A percentile compares a stretch with the other conserved stretches of the same genome.
These are phyloP conservation scores for Calosoma granatense DNA, from an alignment of 1,140 invertebrate genomes.

Conservation along the genomic window DNA sequence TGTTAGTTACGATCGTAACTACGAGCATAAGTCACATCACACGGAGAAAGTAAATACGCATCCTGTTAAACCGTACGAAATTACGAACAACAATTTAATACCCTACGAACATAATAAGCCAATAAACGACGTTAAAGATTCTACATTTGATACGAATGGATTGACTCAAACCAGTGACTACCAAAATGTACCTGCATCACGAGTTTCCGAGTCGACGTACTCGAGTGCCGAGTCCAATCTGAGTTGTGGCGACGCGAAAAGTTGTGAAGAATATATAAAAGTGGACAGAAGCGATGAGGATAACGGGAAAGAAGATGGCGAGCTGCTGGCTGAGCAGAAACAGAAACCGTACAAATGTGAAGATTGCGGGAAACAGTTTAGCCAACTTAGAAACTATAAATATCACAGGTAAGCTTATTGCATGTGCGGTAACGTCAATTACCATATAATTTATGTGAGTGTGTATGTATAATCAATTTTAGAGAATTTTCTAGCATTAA, in stretches of 20 bases:
- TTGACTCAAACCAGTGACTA: background rate
- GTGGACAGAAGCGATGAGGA: slow-evolving; percentile 28
- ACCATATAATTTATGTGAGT: no score
- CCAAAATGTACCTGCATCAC: background rate
- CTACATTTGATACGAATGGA: background rate
- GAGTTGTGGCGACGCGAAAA: slow-evolving; percentile 9
- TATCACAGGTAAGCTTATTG: slow-evolving; percentile 47
- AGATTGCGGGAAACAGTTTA: slow-evolving; percentile 70
- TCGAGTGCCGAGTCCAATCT: background rate
- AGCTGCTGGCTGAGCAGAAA: slow-evolving; percentile 25
- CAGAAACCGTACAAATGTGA: slow-evolving; percentile 60
- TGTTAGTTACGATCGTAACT: background rate
- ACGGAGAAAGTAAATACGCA: no score
- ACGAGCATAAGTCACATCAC: no score
- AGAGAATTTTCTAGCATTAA: no score
- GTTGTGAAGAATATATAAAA: slow-evolving; percentile 13
- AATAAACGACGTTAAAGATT: background rate
- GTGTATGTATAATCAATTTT: no score
- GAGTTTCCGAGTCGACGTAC: background rate
- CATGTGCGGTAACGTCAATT: no score
- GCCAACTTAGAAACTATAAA: slow-evolving; percentile 64
- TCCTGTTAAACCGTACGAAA: no score
- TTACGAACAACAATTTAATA: no score
- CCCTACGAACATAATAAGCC: background rate
- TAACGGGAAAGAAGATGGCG: slow-evolving; percentile 16